phyloP scores from a whole-genome alignment of 2,888 invertebrate genomes.

The Lepeophtheirus nordmannii region DNA sequence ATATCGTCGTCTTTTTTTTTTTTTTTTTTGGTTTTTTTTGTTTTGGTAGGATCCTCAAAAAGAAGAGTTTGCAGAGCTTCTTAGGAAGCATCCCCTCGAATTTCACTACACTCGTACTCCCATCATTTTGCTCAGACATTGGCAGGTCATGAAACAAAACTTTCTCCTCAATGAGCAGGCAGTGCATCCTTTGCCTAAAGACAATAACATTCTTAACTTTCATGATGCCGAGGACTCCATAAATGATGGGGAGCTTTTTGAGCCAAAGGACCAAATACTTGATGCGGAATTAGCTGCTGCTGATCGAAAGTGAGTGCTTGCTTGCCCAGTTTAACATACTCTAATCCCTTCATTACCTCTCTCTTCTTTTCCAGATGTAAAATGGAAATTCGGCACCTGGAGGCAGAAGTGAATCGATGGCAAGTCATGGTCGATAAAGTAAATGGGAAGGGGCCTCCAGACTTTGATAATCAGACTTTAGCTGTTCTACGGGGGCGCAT shows the following conservation, averaged over 20 bases:
- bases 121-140: constrained; percentile 67
- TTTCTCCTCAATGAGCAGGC: constrained; percentile 76
- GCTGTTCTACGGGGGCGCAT: constrained; percentile 78
- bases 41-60: constrained; percentile 50
- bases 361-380: constrained; percentile 41
- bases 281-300: constrained; percentile 60
- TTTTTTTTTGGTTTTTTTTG: constrained; percentile 28
- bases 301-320: constrained; percentile 36
- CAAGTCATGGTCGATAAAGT: constrained; percentile 83
- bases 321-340: background rate
- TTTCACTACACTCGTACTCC: constrained; percentile 79
- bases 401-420: constrained; percentile 77
- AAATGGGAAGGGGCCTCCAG: constrained; percentile 44
- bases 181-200: constrained; percentile 36
- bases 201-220: constrained; percentile 43
- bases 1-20: background rate
- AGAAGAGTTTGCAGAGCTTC: constrained; percentile 65
- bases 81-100: constrained; percentile 62
- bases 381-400: constrained; percentile 68
- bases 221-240: constrained; percentile 82
- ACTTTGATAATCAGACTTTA: constrained; percentile 81
- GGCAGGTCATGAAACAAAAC: constrained; percentile 82
- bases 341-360: background rate
- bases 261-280: constrained; percentile 61
- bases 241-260: constrained; percentile 63